These are phyloP conservation scores for Cantharis nigra DNA, from an alignment of 2,888 invertebrate species.

Conservation along the genomic window DNA sequence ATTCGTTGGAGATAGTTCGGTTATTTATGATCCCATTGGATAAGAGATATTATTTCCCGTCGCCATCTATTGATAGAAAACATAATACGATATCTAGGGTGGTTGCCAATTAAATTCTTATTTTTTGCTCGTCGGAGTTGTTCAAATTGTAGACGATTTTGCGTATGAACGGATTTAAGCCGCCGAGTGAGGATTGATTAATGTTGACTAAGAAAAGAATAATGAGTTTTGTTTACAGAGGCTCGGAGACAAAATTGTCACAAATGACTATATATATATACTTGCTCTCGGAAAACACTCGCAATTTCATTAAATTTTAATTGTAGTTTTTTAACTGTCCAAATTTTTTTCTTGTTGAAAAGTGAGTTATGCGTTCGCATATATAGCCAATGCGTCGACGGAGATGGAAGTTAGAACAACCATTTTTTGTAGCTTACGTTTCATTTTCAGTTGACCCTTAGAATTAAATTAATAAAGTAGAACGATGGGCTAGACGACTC, in stretches of 20 bases:
- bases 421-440: conserved; percentile 7
- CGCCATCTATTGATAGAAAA: neutral
- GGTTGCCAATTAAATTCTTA: conserved; percentile 27
- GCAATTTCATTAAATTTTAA: conserved; percentile 46
- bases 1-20: neutral
- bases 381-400: conserved; percentile 26
- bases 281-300: conserved; percentile 23
- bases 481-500: conserved; percentile 22
- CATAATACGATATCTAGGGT: too few relatives aligned
- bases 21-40: neutral
- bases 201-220: conserved; percentile 45
- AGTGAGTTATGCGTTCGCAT: conserved; percentile 29
- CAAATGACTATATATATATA: conserved; percentile 36
- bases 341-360: conserved; percentile 2
- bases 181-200: conserved; percentile 43
- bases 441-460: conserved; percentile 12
- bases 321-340: conserved; percentile 40
- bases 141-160: conserved; percentile 30
- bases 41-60: neutral
- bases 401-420: neutral
- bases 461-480: conserved; percentile 26
- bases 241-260: conserved; percentile 42
- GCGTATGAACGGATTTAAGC: conserved; percentile 26
- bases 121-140: conserved; percentile 19
- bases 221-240: conserved; percentile 45